Evolutionary conservation across 1,140 invertebrate species (phyloP), one percentile per base, ranked within the genome.

Genomic region (Glomeris maerens): DNA sequence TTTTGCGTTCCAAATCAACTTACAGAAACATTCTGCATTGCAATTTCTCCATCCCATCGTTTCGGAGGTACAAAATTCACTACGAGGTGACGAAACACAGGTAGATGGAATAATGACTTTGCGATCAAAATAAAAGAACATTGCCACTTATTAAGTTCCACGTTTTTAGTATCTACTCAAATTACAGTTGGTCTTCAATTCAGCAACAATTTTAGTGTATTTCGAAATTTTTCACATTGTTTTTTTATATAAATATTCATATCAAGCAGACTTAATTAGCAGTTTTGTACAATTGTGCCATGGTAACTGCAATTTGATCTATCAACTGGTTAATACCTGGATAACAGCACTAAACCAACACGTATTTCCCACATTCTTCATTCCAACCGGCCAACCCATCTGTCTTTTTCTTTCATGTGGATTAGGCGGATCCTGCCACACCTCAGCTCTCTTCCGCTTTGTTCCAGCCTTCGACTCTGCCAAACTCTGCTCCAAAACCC

Each of bases 261-360:
- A n/a, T n/a, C n/a, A n/a, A n/a, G n/a, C n/a, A n/a, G n/a, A n/a
- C n/a, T n/a, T n/a, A n/a, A n/a, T n/a, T n/a, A n/a, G n/a, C n/a
- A 36, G 10, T 51, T 52, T n/a, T 31, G 13, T 7, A 23, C 5
- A 10, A 28, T 22, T 13, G 13, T 10, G 7, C 1, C n/a, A 26
- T 13, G 7, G 1, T 46, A 17, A 13, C 1, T 13, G 25, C 10
- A 44, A 1, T 21, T 10, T 21, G 7, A 44, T 14, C 20, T 23
- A 44, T 10, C 20, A 13, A 46, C 29, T 23, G 25, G 4, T 25
- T 7, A 2, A 22, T 51, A 68, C 66, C 62, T 74, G 72, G 52
- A 73, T 72, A 17, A 74, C 69, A 54, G 71, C 69, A 60, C 68
- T 72, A 57, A 74, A 74, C 72, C 72, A 74, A 57, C 72, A 74